Evolutionary conservation across 2,888 invertebrate genomes (phyloP).

Genomic region (Heliconius ismenius): DNA sequence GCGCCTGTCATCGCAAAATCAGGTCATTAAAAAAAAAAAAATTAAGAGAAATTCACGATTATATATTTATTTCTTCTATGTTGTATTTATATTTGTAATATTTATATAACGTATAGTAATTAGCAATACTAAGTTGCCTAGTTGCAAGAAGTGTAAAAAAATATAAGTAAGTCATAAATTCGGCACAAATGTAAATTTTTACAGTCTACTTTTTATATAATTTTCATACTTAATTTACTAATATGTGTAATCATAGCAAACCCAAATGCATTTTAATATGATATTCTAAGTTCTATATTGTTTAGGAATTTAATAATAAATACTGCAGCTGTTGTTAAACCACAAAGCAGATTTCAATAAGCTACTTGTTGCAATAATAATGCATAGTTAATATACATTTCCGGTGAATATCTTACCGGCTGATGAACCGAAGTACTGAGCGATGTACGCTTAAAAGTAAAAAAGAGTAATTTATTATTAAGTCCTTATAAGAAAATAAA

Average conservation of each 20-base stretch:
- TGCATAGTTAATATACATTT: slow-evolving; percentile 25
- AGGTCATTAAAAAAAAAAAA: too few species aligned
- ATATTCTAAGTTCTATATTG: slow-evolving; percentile 5
- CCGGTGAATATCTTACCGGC: slow-evolving; percentile 62
- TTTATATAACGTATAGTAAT: too few species aligned
- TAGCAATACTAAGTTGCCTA: too few species aligned
- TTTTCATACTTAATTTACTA: background rate
- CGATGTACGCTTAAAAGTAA: slow-evolving; percentile 74
- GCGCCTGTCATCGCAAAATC: too few species aligned
- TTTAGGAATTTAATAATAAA: background rate
- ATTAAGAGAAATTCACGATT: too few species aligned
- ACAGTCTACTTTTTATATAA: background rate
- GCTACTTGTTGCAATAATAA: slow-evolving; percentile 12
- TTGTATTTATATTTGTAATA: too few species aligned
- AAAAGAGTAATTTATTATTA: slow-evolving; percentile 35
- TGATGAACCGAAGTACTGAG: slow-evolving; percentile 73
- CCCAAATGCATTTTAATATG: background rate
- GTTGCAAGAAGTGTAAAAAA: too few species aligned
- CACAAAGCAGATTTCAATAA: slow-evolving; percentile 31
- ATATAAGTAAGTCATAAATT: too few species aligned
- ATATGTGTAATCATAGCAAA: background rate
- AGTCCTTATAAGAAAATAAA: background rate
- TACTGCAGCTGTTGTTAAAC: slow-evolving; percentile 17
- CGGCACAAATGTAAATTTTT: background rate
- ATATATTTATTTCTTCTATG: too few species aligned